Evolutionary conservation across 2,888 invertebrate species (phyloP), one percentile per base, ranked within the genome.

Genomic region (Melanargia galathea): DNA sequence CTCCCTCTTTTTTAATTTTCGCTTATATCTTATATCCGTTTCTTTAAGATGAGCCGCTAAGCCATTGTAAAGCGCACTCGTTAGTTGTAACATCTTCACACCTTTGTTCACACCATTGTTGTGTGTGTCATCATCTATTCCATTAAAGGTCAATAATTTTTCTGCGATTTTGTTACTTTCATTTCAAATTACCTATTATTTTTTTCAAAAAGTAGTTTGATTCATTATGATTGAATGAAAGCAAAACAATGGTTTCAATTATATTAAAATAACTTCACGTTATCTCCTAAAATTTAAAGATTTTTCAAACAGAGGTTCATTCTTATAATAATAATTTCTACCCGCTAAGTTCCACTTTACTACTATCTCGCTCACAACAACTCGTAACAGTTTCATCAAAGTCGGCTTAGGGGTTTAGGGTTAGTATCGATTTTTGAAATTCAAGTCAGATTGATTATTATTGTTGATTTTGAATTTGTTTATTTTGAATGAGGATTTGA

Each of bases 1-100:
- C 83, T 88, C 86, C 83, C 86, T 87, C 82, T 80, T 80, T 81
- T 51, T 55, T 83, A 71, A 73, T 73, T 74, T 73, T 71, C 66
- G 70, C 71, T 62, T 66, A 30, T n/a, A n/a, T 30, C 30, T 30
- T 40, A 67, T 66, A 58, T 64, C 57, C 52, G 60, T 68, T 64
- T 68, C 66, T 62, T 65, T 61, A 56, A 62, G 68, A 68, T 70
- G 56, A 61, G 62, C 65, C 60, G 55, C 60, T 48, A 63, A 63
- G 61, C 62, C 60, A 22, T 62, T 54, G 40, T 57, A 43, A 46
- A 58, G 52, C 67, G 59, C 46, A 58, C 49, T 55, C 52, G 52
- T 35, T 30, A 51, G 26, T 26, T 33, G 16, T 35, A 35, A 48
- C 51, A 55, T 26, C 30, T 51, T 62, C n/a, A 45, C 11, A 20